Conservation (phyloP, 2,797 vertebrate species). For the Acipenser ruthenus region DNA sequence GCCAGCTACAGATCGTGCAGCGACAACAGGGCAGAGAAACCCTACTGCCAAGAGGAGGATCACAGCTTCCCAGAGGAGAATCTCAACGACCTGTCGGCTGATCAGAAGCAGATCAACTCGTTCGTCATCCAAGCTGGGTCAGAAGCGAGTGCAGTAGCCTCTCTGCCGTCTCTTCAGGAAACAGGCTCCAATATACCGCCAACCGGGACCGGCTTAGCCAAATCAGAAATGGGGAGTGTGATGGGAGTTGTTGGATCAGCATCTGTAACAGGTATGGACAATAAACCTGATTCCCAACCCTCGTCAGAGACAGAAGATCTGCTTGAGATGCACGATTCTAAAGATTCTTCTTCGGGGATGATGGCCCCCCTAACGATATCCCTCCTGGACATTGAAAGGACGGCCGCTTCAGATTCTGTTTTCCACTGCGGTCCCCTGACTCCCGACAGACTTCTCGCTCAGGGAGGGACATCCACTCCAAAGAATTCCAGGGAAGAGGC, state of each 20-base stretch:
- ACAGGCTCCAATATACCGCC: neutral
- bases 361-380: conserved; percentile 48
- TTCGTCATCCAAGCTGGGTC: neutral
- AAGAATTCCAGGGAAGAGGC: neutral
- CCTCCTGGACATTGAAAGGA: conserved; percentile 37
- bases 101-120: conserved; percentile 30
- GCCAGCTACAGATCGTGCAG: conserved; percentile 20
- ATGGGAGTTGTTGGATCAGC: neutral
- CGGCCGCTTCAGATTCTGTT: conserved; percentile 18
- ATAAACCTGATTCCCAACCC: too few relatives aligned
- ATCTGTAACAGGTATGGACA: neutral
- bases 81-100: conserved; percentile 18
- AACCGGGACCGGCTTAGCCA: neutral
- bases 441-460: neutral
- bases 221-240: neutral
- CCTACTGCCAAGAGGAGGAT: conserved; percentile 48
- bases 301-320: neutral
- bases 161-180: neutral
- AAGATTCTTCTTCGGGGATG: conserved; percentile 17
- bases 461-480: conserved; percentile 1
- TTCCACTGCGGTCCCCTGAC: conserved; percentile 18
- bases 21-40: conserved; percentile 50
- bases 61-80: conserved; percentile 17
- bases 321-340: neutral
- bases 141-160: neutral